A percentile compares a stretch with the other conserved stretches of the same genome.
Conservation (phyloP, 2,113 vertebrate species). For the Tetraodon nigroviridis region DNA sequence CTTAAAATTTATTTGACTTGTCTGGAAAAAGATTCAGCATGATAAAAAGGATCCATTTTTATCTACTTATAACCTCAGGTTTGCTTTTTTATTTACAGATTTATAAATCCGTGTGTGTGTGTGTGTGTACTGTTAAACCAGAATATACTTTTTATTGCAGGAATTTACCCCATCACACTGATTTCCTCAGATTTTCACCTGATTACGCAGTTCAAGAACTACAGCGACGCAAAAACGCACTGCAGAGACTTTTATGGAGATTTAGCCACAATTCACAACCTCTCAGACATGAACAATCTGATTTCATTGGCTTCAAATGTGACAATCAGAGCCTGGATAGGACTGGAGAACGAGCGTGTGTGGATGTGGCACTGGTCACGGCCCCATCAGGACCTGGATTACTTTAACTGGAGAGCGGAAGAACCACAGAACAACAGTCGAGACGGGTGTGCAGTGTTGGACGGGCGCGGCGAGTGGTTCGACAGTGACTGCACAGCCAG, state of each 20-base stretch:
- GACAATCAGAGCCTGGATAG: slow-evolving; percentile 50
- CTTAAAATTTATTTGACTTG: not conserved
- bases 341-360: slow-evolving; percentile 47
- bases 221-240: slow-evolving; percentile 47
- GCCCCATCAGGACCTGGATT: slow-evolving; percentile 35
- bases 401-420: slow-evolving; percentile 51
- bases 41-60: slow-evolving; percentile 22
- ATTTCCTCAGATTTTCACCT: slow-evolving; percentile 50
- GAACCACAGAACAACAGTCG: not conserved
- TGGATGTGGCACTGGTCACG: slow-evolving; percentile 61
- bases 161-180: slow-evolving; percentile 19
- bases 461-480: slow-evolving; percentile 54
- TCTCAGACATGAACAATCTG: slow-evolving; percentile 40
- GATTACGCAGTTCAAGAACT: slow-evolving; percentile 19
- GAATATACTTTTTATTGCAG: slow-evolving; percentile 16
- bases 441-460: slow-evolving; percentile 55
- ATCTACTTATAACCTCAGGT: slow-evolving; percentile 59
- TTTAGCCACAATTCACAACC: slow-evolving; percentile 58
- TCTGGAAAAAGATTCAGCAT: slow-evolving; percentile 3
- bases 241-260: slow-evolving; percentile 56
- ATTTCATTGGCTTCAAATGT: slow-evolving; percentile 7
- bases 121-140: not conserved
- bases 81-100: slow-evolving; percentile 19
- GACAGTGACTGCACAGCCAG: slow-evolving; percentile 35
- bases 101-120: not conserved